These are phyloP conservation scores for Drosophila formosana DNA, from an alignment of 2,888 invertebrate genomes.

Conservation along the genomic window DNA sequence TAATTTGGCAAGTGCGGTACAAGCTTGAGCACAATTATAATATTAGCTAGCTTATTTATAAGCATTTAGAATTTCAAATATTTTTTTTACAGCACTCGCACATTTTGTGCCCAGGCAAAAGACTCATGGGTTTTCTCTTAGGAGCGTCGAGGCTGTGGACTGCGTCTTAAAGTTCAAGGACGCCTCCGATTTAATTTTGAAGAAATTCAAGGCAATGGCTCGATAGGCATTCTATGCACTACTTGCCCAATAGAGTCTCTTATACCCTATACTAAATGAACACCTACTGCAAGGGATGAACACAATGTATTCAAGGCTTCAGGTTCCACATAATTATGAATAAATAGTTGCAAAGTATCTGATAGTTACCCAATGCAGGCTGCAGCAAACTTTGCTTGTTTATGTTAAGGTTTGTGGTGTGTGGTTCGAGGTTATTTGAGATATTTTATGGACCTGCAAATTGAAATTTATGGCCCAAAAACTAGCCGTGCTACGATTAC, in stretches of 20 bases:
- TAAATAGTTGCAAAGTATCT: background rate
- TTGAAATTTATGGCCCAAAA: slow-evolving; percentile 7
- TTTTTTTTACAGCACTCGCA: slow-evolving; percentile 25
- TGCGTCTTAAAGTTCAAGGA: slow-evolving; percentile 48
- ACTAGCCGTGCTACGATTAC: background rate
- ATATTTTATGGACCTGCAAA: slow-evolving; percentile 14
- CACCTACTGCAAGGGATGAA: background rate
- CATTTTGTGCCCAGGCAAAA: slow-evolving; percentile 14
- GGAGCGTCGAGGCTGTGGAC: background rate
- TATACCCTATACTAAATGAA: background rate
- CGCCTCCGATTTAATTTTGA: slow-evolving; percentile 26
- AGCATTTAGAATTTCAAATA: slow-evolving; percentile 15
- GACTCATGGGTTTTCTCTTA: slow-evolving; percentile 8
- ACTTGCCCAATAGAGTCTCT: background rate
- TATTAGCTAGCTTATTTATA: slow-evolving; percentile 42
- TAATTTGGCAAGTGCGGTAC: slow-evolving; percentile 54
- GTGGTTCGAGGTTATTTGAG: background rate
- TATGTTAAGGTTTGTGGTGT: background rate
- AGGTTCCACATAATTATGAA: background rate
- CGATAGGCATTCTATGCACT: slow-evolving; percentile 10
- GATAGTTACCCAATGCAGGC: background rate
- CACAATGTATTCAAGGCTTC: background rate
- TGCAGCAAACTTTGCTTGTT: slow-evolving; percentile 2
- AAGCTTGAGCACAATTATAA: slow-evolving; percentile 27
- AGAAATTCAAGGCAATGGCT: slow-evolving; percentile 29